Percentiles rank a stretch among this genome's conserved stretches.
Conservation (phyloP, 2,113 vertebrate species). For the Platycercus adscitus region DNA sequence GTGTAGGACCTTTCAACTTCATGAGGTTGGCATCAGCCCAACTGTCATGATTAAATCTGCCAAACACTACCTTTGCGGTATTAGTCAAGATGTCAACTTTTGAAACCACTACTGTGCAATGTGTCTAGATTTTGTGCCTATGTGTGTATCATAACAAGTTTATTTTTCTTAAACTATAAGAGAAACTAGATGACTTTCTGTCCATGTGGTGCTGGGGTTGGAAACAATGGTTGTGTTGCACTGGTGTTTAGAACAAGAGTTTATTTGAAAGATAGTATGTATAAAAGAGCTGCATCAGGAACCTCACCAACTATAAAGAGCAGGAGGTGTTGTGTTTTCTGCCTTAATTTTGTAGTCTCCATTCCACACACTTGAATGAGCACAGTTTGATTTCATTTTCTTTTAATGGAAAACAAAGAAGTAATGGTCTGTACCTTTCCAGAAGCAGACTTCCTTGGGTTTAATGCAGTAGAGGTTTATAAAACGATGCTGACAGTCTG, state of each 20-base stretch:
- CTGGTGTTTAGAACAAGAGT: neutral
- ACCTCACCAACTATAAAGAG: neutral
- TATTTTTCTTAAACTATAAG: neutral
- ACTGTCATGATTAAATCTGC: constrained; percentile 15
- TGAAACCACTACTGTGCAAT: neutral
- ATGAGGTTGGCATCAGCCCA: too few species aligned
- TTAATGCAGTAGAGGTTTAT: constrained; percentile 25
- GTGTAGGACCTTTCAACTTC: too few species aligned
- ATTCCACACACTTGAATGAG: constrained; percentile 27
- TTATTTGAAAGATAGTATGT: constrained; percentile 15
- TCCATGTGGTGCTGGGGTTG: neutral
- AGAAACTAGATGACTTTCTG: neutral
- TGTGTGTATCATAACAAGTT: neutral
- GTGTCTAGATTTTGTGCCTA: neutral
- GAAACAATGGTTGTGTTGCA: neutral
- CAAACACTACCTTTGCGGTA: neutral
- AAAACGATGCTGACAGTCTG: neutral
- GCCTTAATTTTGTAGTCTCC: constrained; percentile 33
- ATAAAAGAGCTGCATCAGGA: constrained; percentile 19
- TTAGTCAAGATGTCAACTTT: constrained; percentile 20
- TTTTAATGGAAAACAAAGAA: constrained; percentile 56
- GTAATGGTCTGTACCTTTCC: constrained; percentile 46
- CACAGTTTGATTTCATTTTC: constrained; percentile 60
- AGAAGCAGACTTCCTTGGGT: constrained; percentile 2
- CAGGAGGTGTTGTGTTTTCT: constrained; percentile 16